phyloP scores from a whole-genome alignment of 2,797 vertebrate species.

The Buphagus erythrorhynchus region DNA sequence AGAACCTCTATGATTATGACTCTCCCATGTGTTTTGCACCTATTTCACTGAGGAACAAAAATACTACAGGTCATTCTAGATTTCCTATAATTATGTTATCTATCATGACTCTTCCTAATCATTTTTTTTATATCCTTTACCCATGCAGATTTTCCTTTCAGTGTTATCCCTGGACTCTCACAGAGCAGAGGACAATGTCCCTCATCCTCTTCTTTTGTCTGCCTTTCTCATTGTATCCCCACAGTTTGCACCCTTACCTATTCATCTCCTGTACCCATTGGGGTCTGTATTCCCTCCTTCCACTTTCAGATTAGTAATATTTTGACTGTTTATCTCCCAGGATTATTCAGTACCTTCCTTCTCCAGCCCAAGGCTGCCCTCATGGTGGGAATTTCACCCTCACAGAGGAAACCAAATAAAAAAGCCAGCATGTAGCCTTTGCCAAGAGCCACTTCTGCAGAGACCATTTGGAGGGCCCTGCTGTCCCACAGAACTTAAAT shows the following conservation, averaged over 20 bases:
- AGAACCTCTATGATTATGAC: background rate
- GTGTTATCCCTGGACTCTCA: background rate
- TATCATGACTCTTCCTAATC: background rate
- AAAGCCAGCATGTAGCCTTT: background rate
- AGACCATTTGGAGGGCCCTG: background rate
- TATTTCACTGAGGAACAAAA: background rate
- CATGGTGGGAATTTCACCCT: background rate
- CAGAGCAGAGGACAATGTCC: background rate
- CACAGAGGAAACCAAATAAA: background rate
- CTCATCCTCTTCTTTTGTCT: background rate
- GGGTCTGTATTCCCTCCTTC: background rate
- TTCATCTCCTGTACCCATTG: background rate
- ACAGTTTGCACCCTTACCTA: background rate
- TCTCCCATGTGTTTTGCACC: background rate
- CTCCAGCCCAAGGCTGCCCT: background rate
- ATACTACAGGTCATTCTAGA: background rate
- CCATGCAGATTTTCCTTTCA: background rate
- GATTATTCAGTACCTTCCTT: background rate
- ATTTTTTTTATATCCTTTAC: background rate
- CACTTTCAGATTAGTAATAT: background rate
- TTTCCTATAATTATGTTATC: background rate
- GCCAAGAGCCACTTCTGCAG: background rate
- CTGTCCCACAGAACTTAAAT: slow-evolving; percentile 8
- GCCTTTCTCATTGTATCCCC: background rate
- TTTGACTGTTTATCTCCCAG: background rate